Base-by-base conservation (phyloP, 2,113 vertebrate genomes). In the Daboia siamensis region DNA sequence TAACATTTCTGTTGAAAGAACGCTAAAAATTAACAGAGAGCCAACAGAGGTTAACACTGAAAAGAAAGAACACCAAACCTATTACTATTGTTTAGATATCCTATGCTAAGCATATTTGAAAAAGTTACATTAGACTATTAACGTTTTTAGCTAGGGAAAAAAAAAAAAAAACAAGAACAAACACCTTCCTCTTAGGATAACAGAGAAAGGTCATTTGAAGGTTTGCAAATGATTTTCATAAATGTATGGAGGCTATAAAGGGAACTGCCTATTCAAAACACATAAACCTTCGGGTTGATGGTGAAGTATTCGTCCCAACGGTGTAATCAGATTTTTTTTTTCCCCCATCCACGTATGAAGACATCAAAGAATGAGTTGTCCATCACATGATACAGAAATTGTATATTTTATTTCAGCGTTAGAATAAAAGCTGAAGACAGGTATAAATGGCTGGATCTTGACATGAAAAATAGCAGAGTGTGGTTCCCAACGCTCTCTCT, bases 1-100 rank as follows among this genome's bases (percentile, higher is more conserved):
- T 90, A 20, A 44, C 59, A 92, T 94, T 94, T 94, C 93, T 46
- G 92, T 9, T 23, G 90, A 39, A 84, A 92, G 52, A 3, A 44
- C 7, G 56, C 55, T 26, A 86, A 90, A 90, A 87, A 69, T 85
- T 69, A 93, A 21, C 0, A 15, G 26, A 15, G 3, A 85, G 84
- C 26, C 91, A 11, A 33, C 29, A 33, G 88, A 93, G 8, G 6
- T 0, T 93, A 90, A 64, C 5, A 87, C 21, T 23, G 69, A 1
- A 85, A 92, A 2, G 69, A 74, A 74, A 74, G 69, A 20, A 74
- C 39, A 7, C n/a, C n/a, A 74, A 21, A 39, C 5, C n/a, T 46
- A 2, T 17, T 51, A 89, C 88, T 44, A 2, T 0, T 90, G 69
- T 92, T 89, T 5, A 17, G 1, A 61, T 46, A 57, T 1, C 8